Base-by-base conservation (phyloP, 30 jellyfish, hydroid and myxozoan species). In the Rhopilema esculentum region DNA sequence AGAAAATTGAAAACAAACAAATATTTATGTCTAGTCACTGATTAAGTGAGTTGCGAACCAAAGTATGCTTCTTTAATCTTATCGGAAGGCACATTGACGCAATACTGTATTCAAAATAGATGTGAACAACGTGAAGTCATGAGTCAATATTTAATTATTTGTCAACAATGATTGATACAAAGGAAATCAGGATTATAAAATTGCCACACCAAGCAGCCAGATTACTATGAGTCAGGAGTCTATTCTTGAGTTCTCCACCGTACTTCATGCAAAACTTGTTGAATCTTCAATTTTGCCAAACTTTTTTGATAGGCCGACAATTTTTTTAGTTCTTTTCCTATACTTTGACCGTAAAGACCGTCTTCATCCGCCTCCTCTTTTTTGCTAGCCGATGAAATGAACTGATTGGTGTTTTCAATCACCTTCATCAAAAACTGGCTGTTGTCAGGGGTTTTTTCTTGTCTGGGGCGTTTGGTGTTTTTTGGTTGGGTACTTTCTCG, bases 281-380 rank as follows among this genome's bases (percentile, higher is more conserved):
- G 80, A n/a, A 79, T 67, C 30, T 62, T 79, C 63, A 30, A 49
- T 26, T 79, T 79, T 31, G 89, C 89, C 49, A 79, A 33, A 25
- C 69, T 57, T n/a, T 63, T 79, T 22, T 79, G 79, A 25, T 79
- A 79, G 26, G 78, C 50, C 18, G 65, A 15, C 16, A 67, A 62
- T 28, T 40, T 61, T 66, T 79, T 79, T 40, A 79, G 81, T 40
- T 79, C 66, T 40, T 79, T 79, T 21, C 89, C 80, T 52, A 63
- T 29, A 79, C 89, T 31, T 31, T 79, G 89, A 0, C 89, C 89
- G 17, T 24, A 63, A 30, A 79, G 71, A 23, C 62, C 89, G 50
- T 79, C 89, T 63, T 30, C 89, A 79, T 62, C 80, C 7, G 69
- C 30, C 15, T 79, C 72, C 57, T 28, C 80, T 24, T 23, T 70